Percentiles rank a stretch among this genome's conserved stretches.
phyloP scores from a whole-genome alignment of 1,140 invertebrate species.

The Maniola jurtina region DNA sequence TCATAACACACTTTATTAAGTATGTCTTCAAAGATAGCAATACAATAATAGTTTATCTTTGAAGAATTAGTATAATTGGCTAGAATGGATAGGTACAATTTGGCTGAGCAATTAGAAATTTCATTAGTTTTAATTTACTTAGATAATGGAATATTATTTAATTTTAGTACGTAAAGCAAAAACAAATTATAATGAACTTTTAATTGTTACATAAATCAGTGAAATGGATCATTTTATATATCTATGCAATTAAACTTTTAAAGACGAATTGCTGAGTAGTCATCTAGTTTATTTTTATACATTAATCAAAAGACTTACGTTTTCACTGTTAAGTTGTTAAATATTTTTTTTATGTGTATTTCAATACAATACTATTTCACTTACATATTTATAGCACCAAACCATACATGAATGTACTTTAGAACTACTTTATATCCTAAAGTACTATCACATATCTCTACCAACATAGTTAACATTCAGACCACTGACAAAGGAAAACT shows the following conservation, averaged over 20 bases:
- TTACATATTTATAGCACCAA: conserved; percentile 64
- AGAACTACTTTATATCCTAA: conserved; percentile 38
- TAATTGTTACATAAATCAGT: conserved; percentile 14
- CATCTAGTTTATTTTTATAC: background rate
- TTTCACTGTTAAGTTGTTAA: conserved; percentile 9
- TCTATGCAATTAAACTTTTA: conserved; percentile 1
- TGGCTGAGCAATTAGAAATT: conserved; percentile 72
- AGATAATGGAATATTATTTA: conserved; percentile 76
- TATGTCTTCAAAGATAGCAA: conserved; percentile 17
- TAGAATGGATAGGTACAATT: conserved; percentile 66
- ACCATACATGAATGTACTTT: conserved; percentile 58
- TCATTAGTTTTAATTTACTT: conserved; percentile 63
- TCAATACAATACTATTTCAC: conserved; percentile 22
- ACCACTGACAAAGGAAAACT: conserved; percentile 32
- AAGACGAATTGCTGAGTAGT: background rate
- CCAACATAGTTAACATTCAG: conserved; percentile 38
- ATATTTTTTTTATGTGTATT: conserved; percentile 13
- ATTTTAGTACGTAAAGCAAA: conserved; percentile 57
- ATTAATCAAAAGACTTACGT: conserved; percentile 2
- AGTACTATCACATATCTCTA: conserved; percentile 56
- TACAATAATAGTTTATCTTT: conserved; percentile 9
- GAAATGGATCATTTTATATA: background rate
- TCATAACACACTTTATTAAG: conserved; percentile 23
- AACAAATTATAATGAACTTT: conserved; percentile 33
- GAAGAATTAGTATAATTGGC: conserved; percentile 47